A percentile compares a stretch with the other conserved stretches of the same genome.
phyloP scores from a whole-genome alignment of 2,888 invertebrate species.

The Pomacea canaliculata region DNA sequence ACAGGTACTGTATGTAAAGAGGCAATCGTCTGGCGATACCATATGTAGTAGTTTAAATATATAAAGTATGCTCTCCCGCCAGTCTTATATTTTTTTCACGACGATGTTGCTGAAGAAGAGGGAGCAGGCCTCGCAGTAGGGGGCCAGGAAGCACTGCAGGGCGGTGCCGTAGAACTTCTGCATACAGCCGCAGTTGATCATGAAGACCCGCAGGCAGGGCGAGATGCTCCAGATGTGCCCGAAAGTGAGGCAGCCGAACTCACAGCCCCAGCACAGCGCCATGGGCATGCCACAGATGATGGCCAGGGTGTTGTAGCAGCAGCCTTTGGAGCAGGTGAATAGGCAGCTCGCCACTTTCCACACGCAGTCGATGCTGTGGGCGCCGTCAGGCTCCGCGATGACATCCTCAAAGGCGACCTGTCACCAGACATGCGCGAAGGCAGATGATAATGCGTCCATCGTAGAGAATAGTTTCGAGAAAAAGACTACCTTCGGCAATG shows the following conservation, averaged over 20 bases:
- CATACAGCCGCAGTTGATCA: slow-evolving; percentile 73
- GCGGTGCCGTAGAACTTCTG: slow-evolving; percentile 69
- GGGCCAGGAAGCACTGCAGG: slow-evolving; percentile 71
- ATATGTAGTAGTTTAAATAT: too few relatives aligned
- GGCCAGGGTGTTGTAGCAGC: slow-evolving; percentile 79
- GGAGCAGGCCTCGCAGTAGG: slow-evolving; percentile 28
- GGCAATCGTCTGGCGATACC: too few relatives aligned
- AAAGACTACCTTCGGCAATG: too few relatives aligned
- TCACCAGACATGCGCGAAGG: slow-evolving; percentile 3
- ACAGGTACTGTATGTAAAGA: too few relatives aligned
- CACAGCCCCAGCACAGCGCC: slow-evolving; percentile 74
- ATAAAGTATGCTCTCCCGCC: too few relatives aligned
- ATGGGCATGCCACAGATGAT: slow-evolving; percentile 78
- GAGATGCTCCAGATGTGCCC: slow-evolving; percentile 81
- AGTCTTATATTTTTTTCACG: slow-evolving; percentile 4
- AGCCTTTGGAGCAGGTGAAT: slow-evolving; percentile 77
- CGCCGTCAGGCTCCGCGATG: slow-evolving; percentile 58
- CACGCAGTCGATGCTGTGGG: slow-evolving; percentile 75
- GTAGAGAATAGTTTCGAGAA: too few relatives aligned
- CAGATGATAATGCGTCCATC: too few relatives aligned
- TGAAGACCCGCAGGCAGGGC: slow-evolving; percentile 77
- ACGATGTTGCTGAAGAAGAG: slow-evolving; percentile 33
- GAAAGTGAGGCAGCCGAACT: slow-evolving; percentile 73
- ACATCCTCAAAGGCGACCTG: slow-evolving; percentile 54
- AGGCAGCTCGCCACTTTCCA: slow-evolving; percentile 77